These are phyloP conservation scores for Coecobrya sp. DNA, from an alignment of 2,888 invertebrate species.

Conservation along the genomic window DNA sequence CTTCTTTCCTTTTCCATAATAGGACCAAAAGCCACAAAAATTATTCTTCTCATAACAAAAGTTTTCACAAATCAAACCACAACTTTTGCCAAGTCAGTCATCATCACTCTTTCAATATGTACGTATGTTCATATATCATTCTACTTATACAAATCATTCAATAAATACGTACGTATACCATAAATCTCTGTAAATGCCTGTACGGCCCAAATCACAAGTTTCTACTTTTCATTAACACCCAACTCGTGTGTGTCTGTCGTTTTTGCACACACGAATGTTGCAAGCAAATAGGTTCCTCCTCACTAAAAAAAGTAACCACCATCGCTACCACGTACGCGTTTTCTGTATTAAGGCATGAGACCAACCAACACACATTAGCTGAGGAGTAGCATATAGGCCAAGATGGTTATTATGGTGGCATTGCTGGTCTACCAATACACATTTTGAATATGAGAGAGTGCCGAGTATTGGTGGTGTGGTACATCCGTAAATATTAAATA, in stretches of 20 bases:
- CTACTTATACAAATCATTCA: neutral
- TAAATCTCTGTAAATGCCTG: neutral
- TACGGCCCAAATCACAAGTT: constrained; percentile 17
- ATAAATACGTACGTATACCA: neutral
- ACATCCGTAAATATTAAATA: neutral
- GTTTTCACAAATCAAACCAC: constrained; percentile 55
- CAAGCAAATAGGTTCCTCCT: constrained; percentile 25
- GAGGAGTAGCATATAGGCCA: no score
- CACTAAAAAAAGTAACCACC: constrained; percentile 1
- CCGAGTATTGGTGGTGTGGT: neutral
- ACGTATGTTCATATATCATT: neutral
- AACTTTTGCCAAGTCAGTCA: constrained; percentile 55
- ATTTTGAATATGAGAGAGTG: no score
- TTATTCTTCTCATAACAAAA: constrained; percentile 67
- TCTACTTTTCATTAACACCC: constrained; percentile 72
- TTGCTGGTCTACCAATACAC: no score
- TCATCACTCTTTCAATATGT: constrained; percentile 25
- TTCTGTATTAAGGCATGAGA: neutral
- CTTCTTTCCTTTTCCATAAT: neutral
- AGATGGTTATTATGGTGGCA: no score
- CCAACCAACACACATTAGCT: neutral
- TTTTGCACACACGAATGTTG: neutral
- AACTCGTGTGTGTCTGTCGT: neutral
- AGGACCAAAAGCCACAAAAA: constrained; percentile 65
- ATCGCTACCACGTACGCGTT: neutral